Conservation (phyloP, 2,797 vertebrate genomes). For the Threskiornis aethiopicus region DNA sequence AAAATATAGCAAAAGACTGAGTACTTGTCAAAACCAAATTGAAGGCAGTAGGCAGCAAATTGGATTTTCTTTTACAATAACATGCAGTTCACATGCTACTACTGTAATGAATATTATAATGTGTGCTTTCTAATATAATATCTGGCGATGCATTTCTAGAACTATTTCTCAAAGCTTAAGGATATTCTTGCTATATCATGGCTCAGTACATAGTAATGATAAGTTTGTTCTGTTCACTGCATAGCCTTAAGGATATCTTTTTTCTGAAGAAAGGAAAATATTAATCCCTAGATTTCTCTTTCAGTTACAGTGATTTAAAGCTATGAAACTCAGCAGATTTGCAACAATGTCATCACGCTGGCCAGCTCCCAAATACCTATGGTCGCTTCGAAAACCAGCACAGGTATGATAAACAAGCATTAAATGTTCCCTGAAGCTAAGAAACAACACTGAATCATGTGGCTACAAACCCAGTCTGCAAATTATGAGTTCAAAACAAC, state of each 20-base stretch:
- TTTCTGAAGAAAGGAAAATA: slow-evolving; percentile 41
- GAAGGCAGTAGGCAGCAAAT: slow-evolving; percentile 72
- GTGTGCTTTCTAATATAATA: slow-evolving; percentile 49
- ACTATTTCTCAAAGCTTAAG: slow-evolving; percentile 55
- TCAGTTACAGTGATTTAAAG: neutral
- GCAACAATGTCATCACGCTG: neutral
- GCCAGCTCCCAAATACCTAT: neutral
- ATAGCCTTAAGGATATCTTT: slow-evolving; percentile 2
- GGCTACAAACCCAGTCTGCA: neutral
- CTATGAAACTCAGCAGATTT: neutral
- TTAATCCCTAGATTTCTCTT: neutral
- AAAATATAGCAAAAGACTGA: slow-evolving; percentile 56
- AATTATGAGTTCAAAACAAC: neutral
- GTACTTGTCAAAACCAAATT: slow-evolving; percentile 69
- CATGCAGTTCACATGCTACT: slow-evolving; percentile 58
- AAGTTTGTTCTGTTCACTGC: slow-evolving; percentile 35
- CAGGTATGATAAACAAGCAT: neutral
- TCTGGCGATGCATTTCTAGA: slow-evolving; percentile 57
- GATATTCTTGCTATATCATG: slow-evolving; percentile 38
- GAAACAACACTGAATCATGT: neutral
- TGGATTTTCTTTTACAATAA: slow-evolving; percentile 74
- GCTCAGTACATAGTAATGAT: slow-evolving; percentile 36
- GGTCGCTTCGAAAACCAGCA: neutral
- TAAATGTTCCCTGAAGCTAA: neutral
- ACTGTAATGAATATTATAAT: slow-evolving; percentile 69